These are phyloP conservation scores for Empidonax alnorum DNA, from an alignment of 2,113 vertebrate species.

Conservation along the genomic window DNA sequence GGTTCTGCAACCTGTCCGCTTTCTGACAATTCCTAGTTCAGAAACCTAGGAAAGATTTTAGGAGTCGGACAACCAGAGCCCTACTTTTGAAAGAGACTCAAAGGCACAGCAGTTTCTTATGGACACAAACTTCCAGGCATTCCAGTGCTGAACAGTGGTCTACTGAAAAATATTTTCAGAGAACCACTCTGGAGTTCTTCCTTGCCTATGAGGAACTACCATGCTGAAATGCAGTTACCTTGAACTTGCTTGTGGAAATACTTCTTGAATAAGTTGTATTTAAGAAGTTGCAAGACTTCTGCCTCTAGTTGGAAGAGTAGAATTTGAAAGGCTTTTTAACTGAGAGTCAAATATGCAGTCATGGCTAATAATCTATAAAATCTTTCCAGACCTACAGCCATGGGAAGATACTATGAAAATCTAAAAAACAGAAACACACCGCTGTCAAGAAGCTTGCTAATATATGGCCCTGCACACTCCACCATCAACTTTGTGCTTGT, in stretches of 20 bases:
- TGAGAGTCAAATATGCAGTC: not conserved
- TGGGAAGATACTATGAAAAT: not conserved
- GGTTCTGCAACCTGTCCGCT: not conserved
- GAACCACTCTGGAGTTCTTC: not conserved
- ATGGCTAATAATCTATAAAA: not conserved
- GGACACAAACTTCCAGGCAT: not conserved
- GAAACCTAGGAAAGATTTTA: not conserved
- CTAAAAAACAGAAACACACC: not conserved
- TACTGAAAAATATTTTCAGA: not conserved
- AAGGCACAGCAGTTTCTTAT: not conserved
- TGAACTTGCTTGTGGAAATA: not conserved
- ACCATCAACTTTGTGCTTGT: not conserved
- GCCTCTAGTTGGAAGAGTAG: not conserved
- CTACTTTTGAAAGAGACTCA: not conserved
- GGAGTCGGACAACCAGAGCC: not conserved
- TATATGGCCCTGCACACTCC: not conserved
- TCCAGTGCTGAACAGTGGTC: not conserved
- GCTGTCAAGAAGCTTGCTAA: not conserved
- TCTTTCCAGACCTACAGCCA: not conserved
- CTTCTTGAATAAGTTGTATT: not conserved
- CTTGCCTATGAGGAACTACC: not conserved
- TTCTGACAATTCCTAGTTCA: not conserved
- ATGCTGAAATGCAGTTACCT: not conserved
- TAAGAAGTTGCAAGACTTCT: not conserved
- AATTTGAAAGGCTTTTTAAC: not conserved